Evolutionary conservation across 1,140 invertebrate species (phyloP).

Genomic region (Drosophila melanica): DNA sequence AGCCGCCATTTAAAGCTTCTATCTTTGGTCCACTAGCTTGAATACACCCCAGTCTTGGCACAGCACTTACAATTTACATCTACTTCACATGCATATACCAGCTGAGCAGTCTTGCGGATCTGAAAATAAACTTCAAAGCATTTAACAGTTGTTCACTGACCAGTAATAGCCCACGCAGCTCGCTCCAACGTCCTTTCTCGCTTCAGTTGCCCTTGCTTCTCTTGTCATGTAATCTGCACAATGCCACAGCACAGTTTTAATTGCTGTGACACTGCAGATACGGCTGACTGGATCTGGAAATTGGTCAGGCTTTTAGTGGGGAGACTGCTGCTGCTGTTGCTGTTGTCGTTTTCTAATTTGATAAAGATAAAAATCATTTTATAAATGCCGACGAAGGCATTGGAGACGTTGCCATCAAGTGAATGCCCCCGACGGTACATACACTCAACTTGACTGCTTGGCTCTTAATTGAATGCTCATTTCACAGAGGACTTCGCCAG

Average conservation of each 20-base stretch:
- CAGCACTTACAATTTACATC: slow-evolving; percentile 4
- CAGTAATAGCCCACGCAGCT: slow-evolving; percentile 30
- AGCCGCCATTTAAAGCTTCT: not conserved
- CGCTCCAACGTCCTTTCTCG: not conserved
- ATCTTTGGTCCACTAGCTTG: not conserved
- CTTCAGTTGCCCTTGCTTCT: not conserved
- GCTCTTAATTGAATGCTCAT: slow-evolving; percentile 79
- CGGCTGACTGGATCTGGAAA: slow-evolving; percentile 60
- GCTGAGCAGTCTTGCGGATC: slow-evolving; percentile 43
- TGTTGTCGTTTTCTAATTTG: slow-evolving; percentile 60
- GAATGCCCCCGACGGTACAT: slow-evolving; percentile 49
- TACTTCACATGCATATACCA: slow-evolving; percentile 45
- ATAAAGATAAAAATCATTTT: slow-evolving; percentile 82
- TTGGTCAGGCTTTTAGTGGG: slow-evolving; percentile 38
- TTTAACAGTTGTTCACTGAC: slow-evolving; percentile 71
- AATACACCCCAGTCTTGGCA: slow-evolving; percentile 1
- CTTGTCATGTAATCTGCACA: slow-evolving; percentile 71
- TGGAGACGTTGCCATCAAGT: slow-evolving; percentile 51
- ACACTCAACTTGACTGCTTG: slow-evolving; percentile 16
- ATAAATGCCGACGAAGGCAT: slow-evolving; percentile 58
- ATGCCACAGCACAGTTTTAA: slow-evolving; percentile 75
- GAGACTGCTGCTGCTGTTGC: slow-evolving; percentile 23
- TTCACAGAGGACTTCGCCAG: slow-evolving; percentile 48
- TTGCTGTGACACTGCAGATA: slow-evolving; percentile 76
- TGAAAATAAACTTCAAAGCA: slow-evolving; percentile 74